These are phyloP conservation scores for Anoplopoma fimbria DNA, from an alignment of 2,113 vertebrate genomes.

Conservation along the genomic window DNA sequence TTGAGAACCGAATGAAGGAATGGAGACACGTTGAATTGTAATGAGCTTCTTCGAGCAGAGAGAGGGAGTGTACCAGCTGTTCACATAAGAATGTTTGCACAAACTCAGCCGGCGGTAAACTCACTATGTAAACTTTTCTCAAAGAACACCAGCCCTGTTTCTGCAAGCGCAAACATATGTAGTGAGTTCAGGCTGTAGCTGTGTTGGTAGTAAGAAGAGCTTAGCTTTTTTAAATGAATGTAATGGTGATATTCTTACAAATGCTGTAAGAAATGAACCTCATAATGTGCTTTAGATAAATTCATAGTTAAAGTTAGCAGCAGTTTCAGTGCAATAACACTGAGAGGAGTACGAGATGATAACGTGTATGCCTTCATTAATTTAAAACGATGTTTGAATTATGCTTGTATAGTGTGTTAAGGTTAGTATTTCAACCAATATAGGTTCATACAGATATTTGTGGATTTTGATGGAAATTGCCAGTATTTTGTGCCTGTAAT, in stretches of 20 bases:
- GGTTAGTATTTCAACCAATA: constrained; percentile 12
- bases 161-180: constrained; percentile 10
- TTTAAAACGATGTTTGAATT: background rate
- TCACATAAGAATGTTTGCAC: constrained; percentile 75
- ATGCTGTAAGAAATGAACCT: constrained; percentile 17
- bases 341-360: background rate
- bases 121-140: constrained; percentile 47
- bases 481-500: constrained; percentile 48
- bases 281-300: constrained; percentile 45
- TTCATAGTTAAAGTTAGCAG: background rate
- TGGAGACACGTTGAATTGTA: background rate
- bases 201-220: background rate
- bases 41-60: constrained; percentile 28
- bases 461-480: constrained; percentile 26
- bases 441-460: constrained; percentile 21
- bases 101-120: constrained; percentile 43
- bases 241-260: constrained; percentile 33
- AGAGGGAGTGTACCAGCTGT: constrained; percentile 68
- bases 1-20: constrained; percentile 29
- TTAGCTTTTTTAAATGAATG: constrained; percentile 60
- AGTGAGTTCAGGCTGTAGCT: background rate
- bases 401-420: constrained; percentile 27
- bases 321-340: constrained; percentile 28
- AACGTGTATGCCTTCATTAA: constrained; percentile 27
- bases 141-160: constrained; percentile 35